Evolutionary conservation across 2,113 vertebrate genomes (phyloP).

Genomic region (Callorhinus ursinus): DNA sequence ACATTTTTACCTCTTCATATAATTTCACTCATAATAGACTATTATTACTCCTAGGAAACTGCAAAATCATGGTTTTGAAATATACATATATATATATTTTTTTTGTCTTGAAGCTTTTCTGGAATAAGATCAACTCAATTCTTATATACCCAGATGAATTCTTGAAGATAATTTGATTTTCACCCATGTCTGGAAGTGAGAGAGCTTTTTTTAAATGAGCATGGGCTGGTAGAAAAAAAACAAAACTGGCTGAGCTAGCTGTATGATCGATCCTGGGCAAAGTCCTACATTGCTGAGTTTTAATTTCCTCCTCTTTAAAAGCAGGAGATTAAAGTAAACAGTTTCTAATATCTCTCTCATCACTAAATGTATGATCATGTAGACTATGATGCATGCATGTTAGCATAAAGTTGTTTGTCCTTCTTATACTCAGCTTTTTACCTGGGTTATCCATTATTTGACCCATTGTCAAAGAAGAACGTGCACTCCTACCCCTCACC

Average conservation of each 20-base stretch:
- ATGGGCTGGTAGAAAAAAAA: background rate
- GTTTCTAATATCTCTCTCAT: conserved; percentile 30
- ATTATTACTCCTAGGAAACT: background rate
- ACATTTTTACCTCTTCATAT: conserved; percentile 41
- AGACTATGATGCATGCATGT: background rate
- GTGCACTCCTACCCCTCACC: accelerated
- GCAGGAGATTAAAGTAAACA: conserved; percentile 29
- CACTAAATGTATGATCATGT: background rate
- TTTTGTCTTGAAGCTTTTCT: background rate
- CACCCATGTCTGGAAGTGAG: background rate
- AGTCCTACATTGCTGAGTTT: conserved; percentile 39
- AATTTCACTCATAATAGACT: background rate
- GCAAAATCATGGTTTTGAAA: conserved; percentile 19
- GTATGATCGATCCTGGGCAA: background rate
- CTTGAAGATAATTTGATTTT: conserved; percentile 50
- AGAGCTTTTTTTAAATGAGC: background rate
- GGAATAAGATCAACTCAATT: conserved; percentile 4
- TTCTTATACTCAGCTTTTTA: background rate
- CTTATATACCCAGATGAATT: background rate
- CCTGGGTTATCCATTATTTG: background rate
- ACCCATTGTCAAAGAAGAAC: background rate
- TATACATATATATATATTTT: background rate
- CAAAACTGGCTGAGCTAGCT: background rate
- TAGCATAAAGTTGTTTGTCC: background rate
- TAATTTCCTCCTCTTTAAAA: conserved; percentile 57